A percentile compares a stretch with the other conserved stretches of the same genome.
These are phyloP conservation scores for Sinonovacula constricta DNA, from an alignment of 1,140 invertebrate genomes.

Conservation along the genomic window DNA sequence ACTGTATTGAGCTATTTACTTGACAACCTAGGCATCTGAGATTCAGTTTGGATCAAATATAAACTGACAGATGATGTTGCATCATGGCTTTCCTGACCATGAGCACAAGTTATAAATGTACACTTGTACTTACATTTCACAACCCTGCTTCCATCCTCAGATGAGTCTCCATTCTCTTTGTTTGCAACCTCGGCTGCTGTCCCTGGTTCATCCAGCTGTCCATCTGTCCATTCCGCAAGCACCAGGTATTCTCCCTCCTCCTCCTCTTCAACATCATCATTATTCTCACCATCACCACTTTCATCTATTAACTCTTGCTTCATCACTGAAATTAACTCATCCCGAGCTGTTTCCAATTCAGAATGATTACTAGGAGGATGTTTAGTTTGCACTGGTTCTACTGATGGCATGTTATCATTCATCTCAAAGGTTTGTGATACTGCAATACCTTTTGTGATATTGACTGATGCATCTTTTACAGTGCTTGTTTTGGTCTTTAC, in stretches of 20 bases:
- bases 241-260: constrained; percentile 67
- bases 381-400: neutral
- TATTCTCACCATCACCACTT: constrained; percentile 24
- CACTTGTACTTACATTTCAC: no score
- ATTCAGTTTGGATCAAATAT: no score
- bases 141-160: no score
- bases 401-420: no score
- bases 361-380: neutral
- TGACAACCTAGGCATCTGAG: no score
- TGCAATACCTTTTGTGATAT: constrained; percentile 6
- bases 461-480: constrained; percentile 61
- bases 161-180: neutral
- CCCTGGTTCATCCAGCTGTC: constrained; percentile 17
- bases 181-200: neutral
- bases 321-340: neutral
- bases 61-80: no score
- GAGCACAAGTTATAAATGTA: no score
- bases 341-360: neutral
- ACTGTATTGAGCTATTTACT: no score
- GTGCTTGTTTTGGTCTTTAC: neutral
- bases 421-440: no score
- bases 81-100: no score
- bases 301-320: constrained; percentile 50
- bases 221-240: constrained; percentile 71
- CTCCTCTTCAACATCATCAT: no score